Conservation (phyloP, 2,888 invertebrate species). For the Xylota sylvarum region DNA sequence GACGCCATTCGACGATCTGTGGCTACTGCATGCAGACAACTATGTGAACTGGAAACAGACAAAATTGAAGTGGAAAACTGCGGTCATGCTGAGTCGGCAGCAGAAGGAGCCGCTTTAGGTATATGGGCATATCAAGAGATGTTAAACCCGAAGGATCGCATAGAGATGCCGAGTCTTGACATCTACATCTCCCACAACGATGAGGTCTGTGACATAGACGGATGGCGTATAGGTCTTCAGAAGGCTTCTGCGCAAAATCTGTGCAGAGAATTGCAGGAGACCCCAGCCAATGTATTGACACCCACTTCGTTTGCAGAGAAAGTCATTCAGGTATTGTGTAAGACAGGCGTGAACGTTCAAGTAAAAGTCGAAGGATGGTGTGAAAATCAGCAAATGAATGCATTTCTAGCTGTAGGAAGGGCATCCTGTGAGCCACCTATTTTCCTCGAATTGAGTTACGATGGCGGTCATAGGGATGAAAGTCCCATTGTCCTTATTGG, state of each 20-base stretch:
- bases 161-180: conserved; percentile 79
- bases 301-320: conserved; percentile 92
- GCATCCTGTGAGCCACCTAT: conserved; percentile 92
- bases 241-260: conserved; percentile 93
- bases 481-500: conserved; percentile 91
- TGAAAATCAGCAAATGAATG: conserved; percentile 91
- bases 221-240: conserved; percentile 90
- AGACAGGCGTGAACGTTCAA: conserved; percentile 83
- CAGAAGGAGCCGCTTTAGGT: conserved; percentile 90
- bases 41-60: conserved; percentile 86
- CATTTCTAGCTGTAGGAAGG: conserved; percentile 90
- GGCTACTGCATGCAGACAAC: conserved; percentile 86
- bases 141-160: conserved; percentile 78
- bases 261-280: conserved; percentile 91
- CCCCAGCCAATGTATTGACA: conserved; percentile 92
- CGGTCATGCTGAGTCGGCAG: conserved; percentile 90
- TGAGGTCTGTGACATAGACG: conserved; percentile 88
- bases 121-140: conserved; percentile 89
- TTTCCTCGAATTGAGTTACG: conserved; percentile 92
- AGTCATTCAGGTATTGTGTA: conserved; percentile 85
- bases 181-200: conserved; percentile 86
- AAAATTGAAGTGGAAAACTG: conserved; percentile 91
- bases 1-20: conserved; percentile 91
- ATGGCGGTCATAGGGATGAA: conserved; percentile 87
- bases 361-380: conserved; percentile 88